phyloP scores from a whole-genome alignment of 1,140 invertebrate genomes.

The Reticulitermes speratus region DNA sequence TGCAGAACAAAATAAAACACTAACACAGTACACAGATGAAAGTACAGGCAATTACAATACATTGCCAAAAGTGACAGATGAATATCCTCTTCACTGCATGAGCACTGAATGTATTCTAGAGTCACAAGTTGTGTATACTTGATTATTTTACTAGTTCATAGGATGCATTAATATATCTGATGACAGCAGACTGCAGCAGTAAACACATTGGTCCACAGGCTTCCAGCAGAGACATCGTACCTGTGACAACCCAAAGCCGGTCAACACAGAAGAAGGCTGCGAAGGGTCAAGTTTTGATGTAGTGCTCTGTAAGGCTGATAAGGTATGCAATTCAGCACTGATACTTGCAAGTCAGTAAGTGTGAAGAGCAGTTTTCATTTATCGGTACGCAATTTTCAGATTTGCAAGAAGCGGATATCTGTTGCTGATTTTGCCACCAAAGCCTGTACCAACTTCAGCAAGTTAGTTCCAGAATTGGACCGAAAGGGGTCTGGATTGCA shows the following conservation, averaged over 20 bases:
- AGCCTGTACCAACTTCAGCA: slow-evolving; percentile 62
- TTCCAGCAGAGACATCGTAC: slow-evolving; percentile 52
- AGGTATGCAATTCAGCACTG: slow-evolving; percentile 46
- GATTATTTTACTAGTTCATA: too few relatives aligned
- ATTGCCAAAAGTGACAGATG: too few relatives aligned
- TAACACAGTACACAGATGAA: too few relatives aligned
- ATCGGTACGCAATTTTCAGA: slow-evolving; percentile 41
- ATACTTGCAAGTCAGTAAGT: background rate
- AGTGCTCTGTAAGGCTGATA: slow-evolving; percentile 62
- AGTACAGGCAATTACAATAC: too few relatives aligned
- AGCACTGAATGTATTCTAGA: too few relatives aligned
- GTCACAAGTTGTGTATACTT: too few relatives aligned
- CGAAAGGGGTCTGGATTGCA: slow-evolving; percentile 62
- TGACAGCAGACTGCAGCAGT: too few relatives aligned
- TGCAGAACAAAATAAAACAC: too few relatives aligned
- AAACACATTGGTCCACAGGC: slow-evolving; percentile 39
- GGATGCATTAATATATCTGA: too few relatives aligned
- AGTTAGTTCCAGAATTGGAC: slow-evolving; percentile 59
- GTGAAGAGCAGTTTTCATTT: background rate
- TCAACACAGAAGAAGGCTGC: slow-evolving; percentile 58
- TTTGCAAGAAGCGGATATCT: slow-evolving; percentile 57
- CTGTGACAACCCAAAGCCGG: slow-evolving; percentile 56
- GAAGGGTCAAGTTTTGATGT: slow-evolving; percentile 62
- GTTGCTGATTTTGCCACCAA: slow-evolving; percentile 58
- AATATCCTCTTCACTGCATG: too few relatives aligned